Conservation (phyloP, 2,113 vertebrate species). For the Notothenia coriiceps region DNA sequence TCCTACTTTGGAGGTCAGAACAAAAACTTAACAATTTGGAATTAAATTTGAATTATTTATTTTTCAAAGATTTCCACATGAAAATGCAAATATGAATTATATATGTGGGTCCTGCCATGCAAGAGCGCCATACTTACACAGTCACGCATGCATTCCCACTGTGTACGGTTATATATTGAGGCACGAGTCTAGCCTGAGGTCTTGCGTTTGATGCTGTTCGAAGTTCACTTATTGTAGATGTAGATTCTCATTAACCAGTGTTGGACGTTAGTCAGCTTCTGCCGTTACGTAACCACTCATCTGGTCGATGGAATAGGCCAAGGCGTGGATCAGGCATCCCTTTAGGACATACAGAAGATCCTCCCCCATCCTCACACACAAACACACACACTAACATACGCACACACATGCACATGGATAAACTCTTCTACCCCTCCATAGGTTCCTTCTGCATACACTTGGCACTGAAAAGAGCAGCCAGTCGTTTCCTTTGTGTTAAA, state of each 20-base stretch:
- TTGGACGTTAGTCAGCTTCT: constrained; percentile 69
- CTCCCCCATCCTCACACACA: constrained; percentile 41
- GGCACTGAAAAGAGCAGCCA: constrained; percentile 33
- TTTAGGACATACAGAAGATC: constrained; percentile 71
- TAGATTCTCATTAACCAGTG: constrained; percentile 71
- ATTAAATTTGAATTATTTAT: neutral
- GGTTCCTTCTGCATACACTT: constrained; percentile 40
- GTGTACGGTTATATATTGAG: neutral
- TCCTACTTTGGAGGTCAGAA: constrained; percentile 97
- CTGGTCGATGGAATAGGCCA: constrained; percentile 76
- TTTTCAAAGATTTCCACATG: neutral
- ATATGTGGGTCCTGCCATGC: neutral
- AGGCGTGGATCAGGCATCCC: constrained; percentile 78
- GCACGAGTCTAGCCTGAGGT: constrained; percentile 24
- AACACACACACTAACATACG: neutral
- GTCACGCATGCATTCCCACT: constrained; percentile 14
- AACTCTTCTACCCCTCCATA: constrained; percentile 41
- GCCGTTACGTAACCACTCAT: constrained; percentile 78
- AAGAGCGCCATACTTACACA: neutral
- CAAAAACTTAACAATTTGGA: neutral
- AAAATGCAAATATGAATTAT: constrained; percentile 6
- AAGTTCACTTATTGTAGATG: constrained; percentile 65
- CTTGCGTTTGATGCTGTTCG: constrained; percentile 56
- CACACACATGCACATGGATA: constrained; percentile 30
- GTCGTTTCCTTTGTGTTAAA: constrained; percentile 43